Evolutionary conservation across 2,888 invertebrate species (phyloP), one percentile per base, ranked within the genome.

Genomic region (Coenonympha arcania): DNA sequence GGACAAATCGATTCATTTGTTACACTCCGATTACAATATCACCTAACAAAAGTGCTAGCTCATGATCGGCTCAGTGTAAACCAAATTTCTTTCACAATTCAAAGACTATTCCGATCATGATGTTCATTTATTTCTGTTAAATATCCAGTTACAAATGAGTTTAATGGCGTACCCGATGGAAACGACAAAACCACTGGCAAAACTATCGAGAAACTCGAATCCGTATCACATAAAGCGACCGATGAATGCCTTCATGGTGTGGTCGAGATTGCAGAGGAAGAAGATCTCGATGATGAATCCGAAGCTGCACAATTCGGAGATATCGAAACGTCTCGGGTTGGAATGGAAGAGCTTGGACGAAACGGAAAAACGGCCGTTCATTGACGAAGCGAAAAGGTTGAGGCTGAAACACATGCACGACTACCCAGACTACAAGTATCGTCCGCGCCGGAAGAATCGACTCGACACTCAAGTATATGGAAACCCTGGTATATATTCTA

Each of bases 161-260:
- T 28, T 47, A 15, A 84, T 84, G 81, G 76, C 79, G 55, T 84
- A 76, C 57, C 73, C 71, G 58, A 55, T 79, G 50, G 76, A 79
- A 37, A 40, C 56, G n/a, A 53, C 65, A 13, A 79, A 79, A 59
- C 68, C 71, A 20, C 57, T 65, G 13, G 65, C 69, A 16, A 82
- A 82, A 57, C 48, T 78, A 39, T 65, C 82, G 33, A 91, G 93
- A 57, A 91, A 94, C 11, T 64, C 78, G 0, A 84, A 82, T 40
- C 82, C 84, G 0, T 85, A 80, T 50, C 95, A 97, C 76, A 96
- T 98, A 65, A 98, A 98, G 74, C 88, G 98, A 60, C 98, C 98
- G 9, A 98, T 98, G 98, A 98, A 98, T 79, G 98, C 98, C 1
- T 98, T 98, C 84, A 98, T 98, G 98, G 98, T 98, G 9, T 98